phyloP scores from a whole-genome alignment of 2,888 invertebrate genomes.

The Phania funesta region DNA sequence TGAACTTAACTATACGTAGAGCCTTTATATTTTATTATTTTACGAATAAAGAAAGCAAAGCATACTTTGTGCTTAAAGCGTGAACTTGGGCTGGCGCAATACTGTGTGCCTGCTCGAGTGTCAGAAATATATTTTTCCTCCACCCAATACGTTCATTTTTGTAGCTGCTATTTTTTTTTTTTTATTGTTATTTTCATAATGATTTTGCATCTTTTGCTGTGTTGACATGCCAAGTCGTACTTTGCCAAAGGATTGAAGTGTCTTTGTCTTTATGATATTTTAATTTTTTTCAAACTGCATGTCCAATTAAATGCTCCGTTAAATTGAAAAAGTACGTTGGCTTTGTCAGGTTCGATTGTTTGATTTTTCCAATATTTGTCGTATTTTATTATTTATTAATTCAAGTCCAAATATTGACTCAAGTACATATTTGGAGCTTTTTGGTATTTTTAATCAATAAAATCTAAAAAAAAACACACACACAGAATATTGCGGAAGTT shows the following conservation, averaged over 20 bases:
- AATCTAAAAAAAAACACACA: slow-evolving; percentile 4
- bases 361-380: slow-evolving; percentile 30
- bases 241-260: slow-evolving; percentile 49
- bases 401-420: slow-evolving; percentile 31
- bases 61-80: no score
- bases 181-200: slow-evolving; percentile 34
- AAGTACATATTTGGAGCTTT: slow-evolving; percentile 46
- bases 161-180: not conserved
- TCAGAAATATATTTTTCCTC: not conserved
- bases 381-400: slow-evolving; percentile 3
- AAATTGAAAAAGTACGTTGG: slow-evolving; percentile 48
- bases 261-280: slow-evolving; percentile 23
- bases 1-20: no score
- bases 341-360: slow-evolving; percentile 30
- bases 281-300: slow-evolving; percentile 18
- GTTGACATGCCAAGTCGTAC: slow-evolving; percentile 31
- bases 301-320: slow-evolving; percentile 59
- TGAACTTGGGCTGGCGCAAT: not conserved
- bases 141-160: slow-evolving; percentile 14
- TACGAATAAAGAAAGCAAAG: no score
- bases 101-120: not conserved
- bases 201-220: slow-evolving; percentile 41
- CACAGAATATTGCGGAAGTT: slow-evolving; percentile 47
- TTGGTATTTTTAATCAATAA: slow-evolving; percentile 12
- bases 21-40: no score